A percentile compares a stretch with the other conserved stretches of the same genome.
phyloP scores from a whole-genome alignment of 2,888 invertebrate species.

The Oscheius myriophilus region DNA sequence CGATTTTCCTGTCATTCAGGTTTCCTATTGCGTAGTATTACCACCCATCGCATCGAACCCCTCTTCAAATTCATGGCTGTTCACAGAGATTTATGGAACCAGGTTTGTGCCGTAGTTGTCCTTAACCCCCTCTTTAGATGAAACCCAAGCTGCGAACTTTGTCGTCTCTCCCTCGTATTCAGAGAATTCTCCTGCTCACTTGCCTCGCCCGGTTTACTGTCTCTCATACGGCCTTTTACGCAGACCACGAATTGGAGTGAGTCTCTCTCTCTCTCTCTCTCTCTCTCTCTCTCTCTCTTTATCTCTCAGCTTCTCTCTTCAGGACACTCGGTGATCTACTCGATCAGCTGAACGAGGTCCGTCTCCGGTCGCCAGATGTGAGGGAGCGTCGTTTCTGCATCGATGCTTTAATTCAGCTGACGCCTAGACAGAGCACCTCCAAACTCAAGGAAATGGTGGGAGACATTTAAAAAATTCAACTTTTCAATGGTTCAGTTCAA shows the following conservation, averaged over 20 bases:
- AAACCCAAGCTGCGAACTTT: constrained; percentile 1
- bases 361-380: constrained; percentile 8
- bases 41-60: constrained; percentile 8
- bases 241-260: constrained; percentile 6
- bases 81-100: constrained; percentile 11
- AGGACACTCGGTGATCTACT: constrained; percentile 11
- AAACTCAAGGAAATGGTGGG: background rate
- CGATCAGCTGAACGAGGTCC: background rate
- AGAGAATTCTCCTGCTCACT: constrained; percentile 25
- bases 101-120: background rate
- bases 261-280: background rate
- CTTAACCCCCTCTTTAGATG: background rate
- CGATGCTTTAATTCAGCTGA: constrained; percentile 23
- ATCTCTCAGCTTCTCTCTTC: too few species aligned
- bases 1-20: constrained; percentile 16
- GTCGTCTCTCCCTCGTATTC: background rate
- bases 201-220: constrained; percentile 7
- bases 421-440: background rate
- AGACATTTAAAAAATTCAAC: too few species aligned
- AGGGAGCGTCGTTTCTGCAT: constrained; percentile 29
- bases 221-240: constrained; percentile 19
- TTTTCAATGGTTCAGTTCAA: too few species aligned
- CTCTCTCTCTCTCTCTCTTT: background rate
- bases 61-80: constrained; percentile 18
- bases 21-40: constrained; percentile 18